Base-by-base conservation (phyloP, 2,888 invertebrate species). In the Pecten maximus region DNA sequence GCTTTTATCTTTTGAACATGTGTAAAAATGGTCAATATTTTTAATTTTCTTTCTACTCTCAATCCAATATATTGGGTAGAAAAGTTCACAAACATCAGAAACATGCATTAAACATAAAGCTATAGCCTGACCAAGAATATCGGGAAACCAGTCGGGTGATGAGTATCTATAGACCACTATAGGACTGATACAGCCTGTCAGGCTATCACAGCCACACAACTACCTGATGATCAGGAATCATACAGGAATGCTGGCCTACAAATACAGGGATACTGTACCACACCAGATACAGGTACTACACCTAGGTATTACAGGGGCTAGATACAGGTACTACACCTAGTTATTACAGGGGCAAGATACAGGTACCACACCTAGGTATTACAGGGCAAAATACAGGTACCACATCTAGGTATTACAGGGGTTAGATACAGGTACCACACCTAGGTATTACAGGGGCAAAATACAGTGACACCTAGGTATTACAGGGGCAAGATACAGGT, bases 31-130 rank as follows among this genome's bases (percentile, higher is more conserved):
- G 74, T 74, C 74, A 74, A 74, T 74, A 74, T 15, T 35, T 74
- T 74, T 35, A 74, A 74, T 35, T 74, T 74, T 10, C 74, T 35
- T 74, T 35, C 12, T 35, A 4, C 15, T 28, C 12, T 35, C 10
- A 15, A 8, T 35, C 74, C n/a, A 0, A 74, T 35, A 28, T 3
- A 74, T 74, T 23, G 16, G 2, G 23, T 44, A 19, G 15, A 54
- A 54, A 54, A 54, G 23, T 54, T 54, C 44, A 2, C 50, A 12
- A 19, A 74, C 74, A 35, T 74, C 74, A 74, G 35, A 74, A 74
- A 28, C 74, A 74, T 74, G 74, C 74, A 74, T 74, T 74, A 74
- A 74, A 74, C 74, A 74, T 74, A 10, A 54, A 54, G n/a, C n/a
- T n/a, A n/a, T 23, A 35, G 74, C 28, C 19, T 15, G 35, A 12